Percentiles rank a stretch among this genome's conserved stretches.
These are phyloP conservation scores for Cylas formicarius DNA, from an alignment of 1,140 invertebrate species.

Conservation along the genomic window DNA sequence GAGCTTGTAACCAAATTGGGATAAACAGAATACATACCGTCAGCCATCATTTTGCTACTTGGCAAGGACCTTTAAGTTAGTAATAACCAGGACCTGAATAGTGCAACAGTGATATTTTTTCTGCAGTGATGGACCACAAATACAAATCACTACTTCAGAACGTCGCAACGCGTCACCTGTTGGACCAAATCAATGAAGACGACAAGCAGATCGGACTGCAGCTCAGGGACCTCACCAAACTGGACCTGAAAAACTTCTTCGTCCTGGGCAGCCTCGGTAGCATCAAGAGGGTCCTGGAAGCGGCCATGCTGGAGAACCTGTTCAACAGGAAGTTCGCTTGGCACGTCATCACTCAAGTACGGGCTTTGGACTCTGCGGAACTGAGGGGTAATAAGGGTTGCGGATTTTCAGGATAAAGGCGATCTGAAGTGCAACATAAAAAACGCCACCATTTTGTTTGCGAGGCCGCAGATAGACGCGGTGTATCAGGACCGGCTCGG, in stretches of 20 bases:
- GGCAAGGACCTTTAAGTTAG: no score
- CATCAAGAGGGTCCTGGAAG: constrained; percentile 59
- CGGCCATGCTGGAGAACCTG: constrained; percentile 30
- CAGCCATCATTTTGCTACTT: no score
- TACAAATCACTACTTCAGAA: constrained; percentile 83
- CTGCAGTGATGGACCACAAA: constrained; percentile 81
- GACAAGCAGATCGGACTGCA: constrained; percentile 52
- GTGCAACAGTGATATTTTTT: constrained; percentile 4
- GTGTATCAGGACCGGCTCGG: constrained; percentile 53
- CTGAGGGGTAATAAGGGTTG: not conserved
- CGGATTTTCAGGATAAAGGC: constrained; percentile 50
- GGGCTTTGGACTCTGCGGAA: no score
- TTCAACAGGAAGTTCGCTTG: constrained; percentile 52
- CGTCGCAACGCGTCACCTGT: constrained; percentile 78
- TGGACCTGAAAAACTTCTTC: constrained; percentile 86
- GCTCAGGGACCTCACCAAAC: constrained; percentile 61
- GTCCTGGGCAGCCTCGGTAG: constrained; percentile 63
- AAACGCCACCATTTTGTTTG: constrained; percentile 60
- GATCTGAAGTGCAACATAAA: constrained; percentile 59
- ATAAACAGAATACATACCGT: no score
- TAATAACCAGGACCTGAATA: constrained; percentile 8
- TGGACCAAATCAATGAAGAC: constrained; percentile 54
- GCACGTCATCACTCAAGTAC: constrained; percentile 51
- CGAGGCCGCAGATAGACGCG: constrained; percentile 57
- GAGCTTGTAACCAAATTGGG: no score